Evolutionary conservation across 2,888 invertebrate genomes (phyloP), one percentile per base, ranked within the genome.

Genomic region (Agrochola macilenta): DNA sequence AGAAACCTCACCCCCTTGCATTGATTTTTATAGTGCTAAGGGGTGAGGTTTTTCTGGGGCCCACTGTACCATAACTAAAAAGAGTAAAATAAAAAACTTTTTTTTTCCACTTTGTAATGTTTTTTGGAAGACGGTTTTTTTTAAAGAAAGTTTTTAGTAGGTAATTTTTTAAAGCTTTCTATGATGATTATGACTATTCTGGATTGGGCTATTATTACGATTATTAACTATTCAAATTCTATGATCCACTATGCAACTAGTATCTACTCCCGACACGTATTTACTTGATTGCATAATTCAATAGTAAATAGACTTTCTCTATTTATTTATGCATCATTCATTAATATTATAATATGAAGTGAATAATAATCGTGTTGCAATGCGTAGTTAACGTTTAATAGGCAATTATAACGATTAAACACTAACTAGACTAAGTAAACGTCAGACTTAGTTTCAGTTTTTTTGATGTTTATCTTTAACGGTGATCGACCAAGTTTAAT

Each of bases 301-400:
- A 20, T 65, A 12, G 46, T 9, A 54, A 68, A 68, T 68, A 54
- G 23, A 57, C 66, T 54, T 30, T 68, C 66, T 9, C 66, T 68
- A 68, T 68, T 23, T 54, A 14, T 30, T 2, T 54, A 68, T 30
- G 68, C 57, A 54, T 68, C 68, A 68, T 68, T 68, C 20, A 30
- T 66, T 12, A 12, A 46, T 26, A 26, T 49, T 23, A 49, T 30
- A 30, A 49, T 66, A 68, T 54, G 54, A 68, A 23, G 14, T 30
- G n/a, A n/a, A n/a, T n/a, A n/a, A n/a, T 23, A 57, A 54, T 30
- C 30, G 30, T 68, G 30, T 30, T 68, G 46, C 54, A 60, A 60
- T 61, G 35, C n/a, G 9, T 60, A 17, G 30, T 23, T n/a, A 14
- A 49, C 23, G 30, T 54, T 54, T 8, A 8, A 60, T 57, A 58